Conservation (phyloP, 1,140 invertebrate species). For the Paraescarpia echinospica region DNA sequence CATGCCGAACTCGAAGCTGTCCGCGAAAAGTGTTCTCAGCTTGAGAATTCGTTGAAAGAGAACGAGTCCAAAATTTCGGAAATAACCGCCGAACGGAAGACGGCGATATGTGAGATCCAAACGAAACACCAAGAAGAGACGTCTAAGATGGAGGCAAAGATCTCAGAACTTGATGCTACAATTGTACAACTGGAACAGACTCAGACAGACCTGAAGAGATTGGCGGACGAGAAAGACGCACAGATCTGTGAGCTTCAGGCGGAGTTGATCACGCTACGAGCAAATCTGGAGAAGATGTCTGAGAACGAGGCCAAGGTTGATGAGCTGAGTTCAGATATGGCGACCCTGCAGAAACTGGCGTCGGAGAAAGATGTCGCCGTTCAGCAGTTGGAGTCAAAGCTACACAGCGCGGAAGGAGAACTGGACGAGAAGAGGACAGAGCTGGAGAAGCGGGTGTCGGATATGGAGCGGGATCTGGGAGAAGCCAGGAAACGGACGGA, state of each 20-base stretch:
- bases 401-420: neutral
- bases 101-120: neutral
- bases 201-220: neutral
- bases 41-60: constrained; percentile 1
- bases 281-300: neutral
- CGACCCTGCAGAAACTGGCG: neutral
- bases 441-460: neutral
- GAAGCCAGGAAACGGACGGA: neutral
- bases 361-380: neutral
- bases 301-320: neutral
- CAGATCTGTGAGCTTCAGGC: neutral
- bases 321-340: neutral
- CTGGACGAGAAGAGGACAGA: constrained; percentile 11
- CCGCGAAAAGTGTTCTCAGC: neutral
- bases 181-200: neutral
- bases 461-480: neutral
- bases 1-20: neutral
- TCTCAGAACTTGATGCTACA: neutral
- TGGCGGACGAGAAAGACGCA: neutral
- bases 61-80: neutral
- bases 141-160: neutral
- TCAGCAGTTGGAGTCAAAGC: neutral
- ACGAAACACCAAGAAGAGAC: neutral
- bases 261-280: neutral
- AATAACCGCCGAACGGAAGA: neutral